Percentiles rank a stretch among this genome's conserved stretches.
Evolutionary conservation across 92 coral and sea anemone genomes (phyloP).

Genomic region (Palythoa grandis): DNA sequence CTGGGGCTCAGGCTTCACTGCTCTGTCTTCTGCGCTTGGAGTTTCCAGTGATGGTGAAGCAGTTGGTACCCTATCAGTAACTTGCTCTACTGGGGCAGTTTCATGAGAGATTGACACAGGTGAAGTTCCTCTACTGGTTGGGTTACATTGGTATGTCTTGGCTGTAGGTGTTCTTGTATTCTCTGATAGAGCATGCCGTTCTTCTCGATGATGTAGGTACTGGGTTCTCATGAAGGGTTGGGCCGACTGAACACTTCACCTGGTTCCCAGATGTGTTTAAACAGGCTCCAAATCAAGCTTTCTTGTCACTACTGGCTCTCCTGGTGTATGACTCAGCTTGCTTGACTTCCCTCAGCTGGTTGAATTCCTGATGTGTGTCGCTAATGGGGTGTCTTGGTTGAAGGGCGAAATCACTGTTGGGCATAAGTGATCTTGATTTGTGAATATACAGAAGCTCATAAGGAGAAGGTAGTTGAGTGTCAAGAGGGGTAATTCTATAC

Average conservation of each 20-base stretch:
- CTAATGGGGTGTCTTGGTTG: conserved; percentile 53
- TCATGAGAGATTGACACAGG: not conserved
- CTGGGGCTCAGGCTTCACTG: not conserved
- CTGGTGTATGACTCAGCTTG: conserved; percentile 50
- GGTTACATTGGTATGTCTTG: conserved; percentile 10
- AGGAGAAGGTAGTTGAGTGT: conserved; percentile 6
- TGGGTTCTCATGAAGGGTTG: conserved; percentile 59
- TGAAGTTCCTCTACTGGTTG: not conserved
- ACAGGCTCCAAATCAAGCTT: not conserved
- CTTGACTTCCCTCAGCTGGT: conserved; percentile 40
- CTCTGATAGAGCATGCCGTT: conserved; percentile 28
- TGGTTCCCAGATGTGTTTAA: not conserved
- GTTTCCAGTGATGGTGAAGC: not conserved
- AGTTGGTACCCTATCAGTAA: not conserved
- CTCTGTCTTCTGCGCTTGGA: not conserved
- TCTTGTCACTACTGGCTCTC: conserved; percentile 42
- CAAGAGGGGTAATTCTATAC: no score
- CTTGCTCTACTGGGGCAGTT: not conserved
- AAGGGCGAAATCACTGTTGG: conserved; percentile 44
- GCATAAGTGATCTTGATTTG: conserved; percentile 54
- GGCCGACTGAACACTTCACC: conserved; percentile 30
- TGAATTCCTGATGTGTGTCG: conserved; percentile 40
- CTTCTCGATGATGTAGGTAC: conserved; percentile 53
- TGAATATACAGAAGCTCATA: conserved; percentile 15
- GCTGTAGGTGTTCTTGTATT: conserved; percentile 54